Evolutionary conservation across 1,140 invertebrate species (phyloP).

Genomic region (Drosophila pandora): DNA sequence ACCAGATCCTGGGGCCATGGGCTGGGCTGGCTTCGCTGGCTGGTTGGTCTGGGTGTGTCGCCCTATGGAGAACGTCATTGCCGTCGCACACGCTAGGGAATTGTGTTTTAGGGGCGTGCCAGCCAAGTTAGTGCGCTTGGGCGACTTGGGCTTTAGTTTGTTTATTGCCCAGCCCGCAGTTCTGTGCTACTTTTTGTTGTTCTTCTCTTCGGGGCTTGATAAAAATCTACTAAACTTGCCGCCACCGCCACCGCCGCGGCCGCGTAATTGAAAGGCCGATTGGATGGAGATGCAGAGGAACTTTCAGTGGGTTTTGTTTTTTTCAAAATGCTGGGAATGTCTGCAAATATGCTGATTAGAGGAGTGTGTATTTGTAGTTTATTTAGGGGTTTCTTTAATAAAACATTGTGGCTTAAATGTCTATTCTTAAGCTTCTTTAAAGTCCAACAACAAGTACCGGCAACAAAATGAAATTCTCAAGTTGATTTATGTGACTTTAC

Average conservation of each 20-base stretch:
- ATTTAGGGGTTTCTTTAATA: background rate
- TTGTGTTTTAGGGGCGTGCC: conserved; percentile 42
- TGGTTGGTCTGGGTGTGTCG: conserved; percentile 41
- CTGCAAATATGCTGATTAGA: conserved; percentile 23
- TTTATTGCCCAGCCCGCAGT: conserved; percentile 54
- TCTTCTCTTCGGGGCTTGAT: conserved; percentile 38
- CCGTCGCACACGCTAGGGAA: conserved; percentile 49
- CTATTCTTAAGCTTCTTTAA: no score
- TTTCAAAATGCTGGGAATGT: conserved; percentile 13
- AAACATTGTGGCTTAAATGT: background rate
- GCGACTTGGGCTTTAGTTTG: conserved; percentile 25
- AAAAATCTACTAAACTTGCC: conserved; percentile 62
- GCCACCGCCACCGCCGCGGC: conserved; percentile 9
- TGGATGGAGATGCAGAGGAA: conserved; percentile 25
- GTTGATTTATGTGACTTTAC: background rate
- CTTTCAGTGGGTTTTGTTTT: conserved; percentile 10
- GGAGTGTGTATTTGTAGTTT: conserved; percentile 1
- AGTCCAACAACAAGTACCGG: no score
- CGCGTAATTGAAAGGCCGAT: conserved; percentile 61
- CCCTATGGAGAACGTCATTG: conserved; percentile 42
- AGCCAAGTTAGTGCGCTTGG: conserved; percentile 43
- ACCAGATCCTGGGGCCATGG: no score
- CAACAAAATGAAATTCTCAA: no score
- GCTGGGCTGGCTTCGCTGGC: conserved; percentile 3
- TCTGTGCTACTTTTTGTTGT: conserved; percentile 34